Evolutionary conservation across 2,113 vertebrate species (phyloP), one percentile per base, ranked within the genome.

Genomic region (Condylura cristata): DNA sequence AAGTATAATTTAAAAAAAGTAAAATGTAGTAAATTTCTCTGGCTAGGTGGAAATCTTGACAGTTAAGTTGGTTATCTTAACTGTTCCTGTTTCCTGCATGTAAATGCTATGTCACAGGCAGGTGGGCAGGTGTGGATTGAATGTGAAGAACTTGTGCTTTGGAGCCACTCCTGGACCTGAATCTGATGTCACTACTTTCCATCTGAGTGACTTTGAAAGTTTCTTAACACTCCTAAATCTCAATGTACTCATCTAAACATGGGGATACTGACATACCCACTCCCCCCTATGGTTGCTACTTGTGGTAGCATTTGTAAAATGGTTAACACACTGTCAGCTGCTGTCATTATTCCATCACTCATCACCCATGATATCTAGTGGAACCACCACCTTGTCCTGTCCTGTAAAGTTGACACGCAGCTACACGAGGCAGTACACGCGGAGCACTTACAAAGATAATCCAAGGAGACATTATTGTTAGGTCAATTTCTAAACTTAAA

Each of bases 401-500:
- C 34, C 68, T 60, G 22, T 11, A 3, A 12, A 6, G n/a, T 30
- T 72, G 70, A 86, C 90, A 16, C 8, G 22, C 39, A 44, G n/a
- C 51, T 53, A 81, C 78, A 28, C 32, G 34, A n/a, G 34, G 74
- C 24, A 6, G 53, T n/a, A 53, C 4, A n/a, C 5, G 20, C 0
- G 0, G 34, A 74, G 5, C 20, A 70, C 80, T 63, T 37, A 39
- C 83, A 94, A 91, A 93, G 83, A 39, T 65, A 18, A 63, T 72
- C 46, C 75, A 72, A 72, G 75, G 71, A 88, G 61, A 20, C 22
- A 11, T 65, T 11, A 58, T 30, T 30, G 26, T 93, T 60, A 82
- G 84, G 58, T 71, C 91, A 58, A 41, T 61, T 81, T 89, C 81
- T 90, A 82, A 91, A 93, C 94, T 88, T 58, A 63, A 87, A 87